Percentiles rank a stretch among this genome's conserved stretches.
Conservation (phyloP, 2,888 invertebrate genomes). For the Ptycholaimellus sp. region DNA sequence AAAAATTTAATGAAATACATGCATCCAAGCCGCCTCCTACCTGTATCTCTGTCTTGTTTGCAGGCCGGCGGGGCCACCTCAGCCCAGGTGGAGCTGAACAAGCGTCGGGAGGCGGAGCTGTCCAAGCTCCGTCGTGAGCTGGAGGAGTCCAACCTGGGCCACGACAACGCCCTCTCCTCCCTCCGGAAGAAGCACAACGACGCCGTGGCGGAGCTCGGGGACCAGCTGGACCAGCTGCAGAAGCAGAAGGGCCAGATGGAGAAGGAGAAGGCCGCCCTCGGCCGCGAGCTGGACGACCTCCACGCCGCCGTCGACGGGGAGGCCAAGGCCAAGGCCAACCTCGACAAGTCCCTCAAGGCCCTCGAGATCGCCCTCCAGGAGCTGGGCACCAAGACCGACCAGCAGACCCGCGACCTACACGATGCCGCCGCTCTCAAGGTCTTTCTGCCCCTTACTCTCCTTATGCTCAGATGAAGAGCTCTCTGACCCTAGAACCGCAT, state of each 20-base stretch:
- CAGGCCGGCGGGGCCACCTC: conserved; percentile 95
- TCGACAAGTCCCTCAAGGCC: conserved; percentile 96
- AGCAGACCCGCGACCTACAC: conserved; percentile 79
- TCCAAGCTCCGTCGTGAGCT: conserved; percentile 92
- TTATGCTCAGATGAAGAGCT: too few species aligned
- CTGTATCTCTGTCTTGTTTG: too few species aligned
- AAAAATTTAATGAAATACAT: too few species aligned
- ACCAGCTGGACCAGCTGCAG: conserved; percentile 98
- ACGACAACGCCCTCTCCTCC: conserved; percentile 80
- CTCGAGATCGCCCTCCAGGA: conserved; percentile 50
- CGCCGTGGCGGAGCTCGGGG: conserved; percentile 94
- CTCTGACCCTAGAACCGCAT: conserved; percentile 77
- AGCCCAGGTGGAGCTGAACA: conserved; percentile 78
- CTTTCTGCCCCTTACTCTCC: conserved; percentile 73
- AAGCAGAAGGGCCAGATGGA: conserved; percentile 86
- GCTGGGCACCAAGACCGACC: conserved; percentile 79
- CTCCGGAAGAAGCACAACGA: conserved; percentile 99
- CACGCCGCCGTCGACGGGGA: conserved; percentile 87
- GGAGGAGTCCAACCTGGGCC: conserved; percentile 94
- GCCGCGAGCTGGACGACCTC: conserved; percentile 89
- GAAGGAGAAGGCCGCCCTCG: conserved; percentile 75
- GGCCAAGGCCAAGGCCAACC: conserved; percentile 94
- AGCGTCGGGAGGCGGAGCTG: conserved; percentile 97
- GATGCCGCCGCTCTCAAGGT: conserved; percentile 61
- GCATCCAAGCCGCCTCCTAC: too few species aligned